Evolutionary conservation across 2,888 invertebrate species (phyloP).

Genomic region (Embidobia sp.): DNA sequence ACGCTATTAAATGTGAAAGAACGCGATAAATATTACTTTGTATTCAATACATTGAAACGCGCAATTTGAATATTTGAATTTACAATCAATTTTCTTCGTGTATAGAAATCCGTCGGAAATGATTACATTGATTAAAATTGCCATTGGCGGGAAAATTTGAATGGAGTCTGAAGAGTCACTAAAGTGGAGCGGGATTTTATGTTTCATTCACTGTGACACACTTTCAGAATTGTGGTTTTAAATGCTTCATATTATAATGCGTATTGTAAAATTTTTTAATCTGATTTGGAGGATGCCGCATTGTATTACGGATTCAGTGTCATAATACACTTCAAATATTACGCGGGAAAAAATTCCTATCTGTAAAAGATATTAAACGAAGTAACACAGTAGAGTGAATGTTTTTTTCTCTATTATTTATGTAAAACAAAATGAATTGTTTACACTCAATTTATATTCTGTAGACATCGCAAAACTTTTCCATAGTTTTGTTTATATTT

Average conservation of each 20-base stretch:
- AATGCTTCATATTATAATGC: slow-evolving; percentile 36
- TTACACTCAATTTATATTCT: no score
- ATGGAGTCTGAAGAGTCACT: slow-evolving; percentile 35
- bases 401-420: no score
- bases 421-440: no score
- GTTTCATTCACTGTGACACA: slow-evolving; percentile 50
- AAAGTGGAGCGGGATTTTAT: slow-evolving; percentile 39
- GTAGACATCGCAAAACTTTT: no score
- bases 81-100: slow-evolving; percentile 14
- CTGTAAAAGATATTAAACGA: no score
- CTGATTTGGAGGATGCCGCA: slow-evolving; percentile 14
- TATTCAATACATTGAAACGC: neutral
- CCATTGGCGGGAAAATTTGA: slow-evolving; percentile 50
- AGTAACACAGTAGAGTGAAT: no score
- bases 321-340: neutral
- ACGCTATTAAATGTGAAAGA: no score
- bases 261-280: slow-evolving; percentile 32
- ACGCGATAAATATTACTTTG: no score
- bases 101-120: slow-evolving; percentile 23
- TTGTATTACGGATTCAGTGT: slow-evolving; percentile 2
- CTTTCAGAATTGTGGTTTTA: slow-evolving; percentile 33
- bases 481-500: no score
- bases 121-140: slow-evolving; percentile 53
- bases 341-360: no score
- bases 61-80: slow-evolving; percentile 4